Conservation (phyloP, 2,113 vertebrate species). For the Camarhynchus parvulus region DNA sequence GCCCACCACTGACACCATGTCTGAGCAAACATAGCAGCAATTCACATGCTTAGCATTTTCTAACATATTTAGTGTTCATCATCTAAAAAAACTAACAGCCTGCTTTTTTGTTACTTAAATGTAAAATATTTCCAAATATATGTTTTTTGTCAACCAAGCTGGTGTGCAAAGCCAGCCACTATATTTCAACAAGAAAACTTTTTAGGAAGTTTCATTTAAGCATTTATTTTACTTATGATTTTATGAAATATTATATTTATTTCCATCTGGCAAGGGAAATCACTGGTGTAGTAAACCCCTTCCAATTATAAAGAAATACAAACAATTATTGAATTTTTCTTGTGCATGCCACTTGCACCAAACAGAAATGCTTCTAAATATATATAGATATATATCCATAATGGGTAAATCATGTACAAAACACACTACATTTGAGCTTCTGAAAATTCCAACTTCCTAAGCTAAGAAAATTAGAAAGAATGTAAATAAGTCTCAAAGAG, state of each 20-base stretch:
- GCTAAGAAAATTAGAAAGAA: not conserved
- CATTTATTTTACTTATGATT: not conserved
- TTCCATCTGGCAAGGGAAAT: not conserved
- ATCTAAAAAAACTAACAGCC: not conserved
- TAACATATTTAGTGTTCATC: not conserved
- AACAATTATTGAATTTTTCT: not conserved
- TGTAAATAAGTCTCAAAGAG: not conserved
- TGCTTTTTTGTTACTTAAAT: not conserved
- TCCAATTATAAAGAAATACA: not conserved
- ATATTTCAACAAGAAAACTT: not conserved
- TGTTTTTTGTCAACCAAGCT: not conserved
- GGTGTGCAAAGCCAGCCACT: not conserved
- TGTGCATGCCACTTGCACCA: not conserved
- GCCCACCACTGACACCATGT: not conserved
- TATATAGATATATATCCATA: not conserved
- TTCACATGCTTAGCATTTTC: not conserved
- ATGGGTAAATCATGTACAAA: not conserved
- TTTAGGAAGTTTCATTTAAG: not conserved
- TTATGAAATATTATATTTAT: not conserved
- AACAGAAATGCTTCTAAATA: not conserved
- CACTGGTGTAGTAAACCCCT: not conserved
- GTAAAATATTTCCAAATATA: not conserved
- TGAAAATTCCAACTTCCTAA: not conserved
- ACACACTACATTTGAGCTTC: not conserved
- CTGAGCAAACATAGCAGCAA: not conserved